Evolutionary conservation across 1,140 invertebrate genomes (phyloP).

Genomic region (Bombyx mori): DNA sequence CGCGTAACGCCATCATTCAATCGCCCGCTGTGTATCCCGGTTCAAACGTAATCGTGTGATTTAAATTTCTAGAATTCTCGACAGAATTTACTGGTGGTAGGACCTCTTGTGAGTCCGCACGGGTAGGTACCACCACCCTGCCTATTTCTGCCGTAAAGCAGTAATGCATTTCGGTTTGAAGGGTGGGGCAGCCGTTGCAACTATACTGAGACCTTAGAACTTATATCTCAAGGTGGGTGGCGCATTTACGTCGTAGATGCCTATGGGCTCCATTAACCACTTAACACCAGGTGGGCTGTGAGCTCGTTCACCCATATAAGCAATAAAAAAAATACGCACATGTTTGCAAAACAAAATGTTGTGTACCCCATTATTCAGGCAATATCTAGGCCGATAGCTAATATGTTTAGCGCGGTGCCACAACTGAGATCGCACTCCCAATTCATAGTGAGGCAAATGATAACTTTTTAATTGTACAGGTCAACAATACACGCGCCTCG

Average conservation of each 20-base stretch:
- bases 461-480: slow-evolving; percentile 59
- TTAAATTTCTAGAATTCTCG: background rate
- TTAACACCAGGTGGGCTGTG: too few species aligned
- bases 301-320: background rate
- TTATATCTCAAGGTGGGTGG: too few species aligned
- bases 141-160: too few species aligned
- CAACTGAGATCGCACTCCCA: slow-evolving; percentile 48
- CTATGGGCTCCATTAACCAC: too few species aligned
- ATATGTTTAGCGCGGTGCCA: slow-evolving; percentile 41
- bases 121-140: too few species aligned
- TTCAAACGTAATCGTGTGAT: background rate
- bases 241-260: too few species aligned
- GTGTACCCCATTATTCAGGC: slow-evolving; percentile 32
- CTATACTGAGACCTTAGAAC: too few species aligned
- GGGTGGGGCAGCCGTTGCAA: too few species aligned
- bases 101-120: too few species aligned
- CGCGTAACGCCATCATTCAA: background rate
- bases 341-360: slow-evolving; percentile 19
- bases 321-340: background rate
- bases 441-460: slow-evolving; percentile 48
- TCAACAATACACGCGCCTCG: slow-evolving; percentile 47
- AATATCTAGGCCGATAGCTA: slow-evolving; percentile 58
- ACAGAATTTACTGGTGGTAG: background rate
- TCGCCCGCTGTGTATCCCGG: background rate
- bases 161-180: too few species aligned